Percentiles rank a stretch among this genome's conserved stretches.
Evolutionary conservation across 2,113 vertebrate genomes (phyloP).

Genomic region (Pardalotus punctatus): DNA sequence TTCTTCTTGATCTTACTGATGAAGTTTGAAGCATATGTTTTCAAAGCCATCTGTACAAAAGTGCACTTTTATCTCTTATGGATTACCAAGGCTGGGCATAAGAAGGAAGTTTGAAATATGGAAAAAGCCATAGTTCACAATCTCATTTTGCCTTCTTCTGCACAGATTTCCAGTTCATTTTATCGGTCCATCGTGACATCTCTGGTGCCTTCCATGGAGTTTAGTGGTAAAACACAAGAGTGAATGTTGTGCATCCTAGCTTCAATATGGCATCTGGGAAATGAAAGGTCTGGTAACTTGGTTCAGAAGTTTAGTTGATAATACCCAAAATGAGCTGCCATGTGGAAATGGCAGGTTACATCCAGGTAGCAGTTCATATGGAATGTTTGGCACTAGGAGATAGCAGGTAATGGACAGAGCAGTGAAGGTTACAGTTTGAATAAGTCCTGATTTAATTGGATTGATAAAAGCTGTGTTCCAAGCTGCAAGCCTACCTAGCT

Average conservation of each 20-base stretch:
- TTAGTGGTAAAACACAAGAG: background rate
- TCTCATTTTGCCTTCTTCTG: background rate
- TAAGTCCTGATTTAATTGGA: conserved; percentile 2
- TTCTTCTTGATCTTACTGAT: background rate
- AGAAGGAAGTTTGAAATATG: background rate
- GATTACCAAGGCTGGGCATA: background rate
- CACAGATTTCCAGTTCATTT: background rate
- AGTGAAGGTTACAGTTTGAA: background rate
- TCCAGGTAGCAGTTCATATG: background rate
- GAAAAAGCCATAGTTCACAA: background rate
- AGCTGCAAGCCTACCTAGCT: background rate
- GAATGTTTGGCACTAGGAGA: background rate
- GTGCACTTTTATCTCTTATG: background rate
- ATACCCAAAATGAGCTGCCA: background rate
- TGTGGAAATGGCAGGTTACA: background rate
- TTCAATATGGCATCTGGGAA: accelerated
- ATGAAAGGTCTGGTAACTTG: background rate
- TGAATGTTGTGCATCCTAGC: accelerated
- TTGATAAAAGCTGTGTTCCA: background rate
- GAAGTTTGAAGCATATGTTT: background rate
- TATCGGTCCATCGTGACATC: accelerated
- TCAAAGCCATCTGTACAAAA: background rate
- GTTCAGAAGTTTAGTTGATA: background rate
- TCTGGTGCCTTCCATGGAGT: accelerated
- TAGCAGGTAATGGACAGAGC: background rate